Evolutionary conservation across 2,797 vertebrate species (phyloP).

Genomic region (Micrastur ruficollis): DNA sequence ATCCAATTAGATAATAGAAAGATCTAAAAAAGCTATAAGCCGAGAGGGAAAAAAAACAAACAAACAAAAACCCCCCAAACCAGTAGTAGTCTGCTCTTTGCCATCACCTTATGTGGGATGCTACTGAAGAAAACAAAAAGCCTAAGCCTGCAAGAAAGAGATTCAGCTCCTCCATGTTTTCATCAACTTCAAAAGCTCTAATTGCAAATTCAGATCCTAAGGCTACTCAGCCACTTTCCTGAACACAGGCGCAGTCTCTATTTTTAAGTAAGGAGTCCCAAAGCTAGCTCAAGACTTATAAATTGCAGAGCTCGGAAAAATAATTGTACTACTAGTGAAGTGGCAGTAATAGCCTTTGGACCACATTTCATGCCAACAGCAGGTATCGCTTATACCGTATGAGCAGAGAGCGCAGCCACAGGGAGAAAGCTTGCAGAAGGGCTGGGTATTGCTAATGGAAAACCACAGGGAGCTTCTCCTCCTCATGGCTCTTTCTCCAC

Average conservation of each 20-base stretch:
- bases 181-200: neutral
- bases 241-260: neutral
- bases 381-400: fast-evolving
- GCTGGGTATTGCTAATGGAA: neutral
- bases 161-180: neutral
- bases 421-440: neutral
- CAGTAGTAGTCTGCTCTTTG: neutral
- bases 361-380: neutral
- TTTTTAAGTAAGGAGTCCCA: neutral
- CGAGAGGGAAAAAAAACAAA: neutral
- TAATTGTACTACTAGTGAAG: neutral
- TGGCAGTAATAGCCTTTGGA: neutral
- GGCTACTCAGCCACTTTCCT: neutral
- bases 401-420: neutral
- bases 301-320: neutral
- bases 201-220: neutral
- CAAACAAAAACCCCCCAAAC: neutral
- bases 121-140: neutral
- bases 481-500: neutral
- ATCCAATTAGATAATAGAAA: neutral
- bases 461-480: neutral
- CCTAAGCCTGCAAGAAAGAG: neutral
- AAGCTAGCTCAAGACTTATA: neutral
- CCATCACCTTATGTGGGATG: neutral
- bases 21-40: neutral